Base-by-base conservation (phyloP, 2,113 vertebrate species). In the Nymphicus hollandicus region DNA sequence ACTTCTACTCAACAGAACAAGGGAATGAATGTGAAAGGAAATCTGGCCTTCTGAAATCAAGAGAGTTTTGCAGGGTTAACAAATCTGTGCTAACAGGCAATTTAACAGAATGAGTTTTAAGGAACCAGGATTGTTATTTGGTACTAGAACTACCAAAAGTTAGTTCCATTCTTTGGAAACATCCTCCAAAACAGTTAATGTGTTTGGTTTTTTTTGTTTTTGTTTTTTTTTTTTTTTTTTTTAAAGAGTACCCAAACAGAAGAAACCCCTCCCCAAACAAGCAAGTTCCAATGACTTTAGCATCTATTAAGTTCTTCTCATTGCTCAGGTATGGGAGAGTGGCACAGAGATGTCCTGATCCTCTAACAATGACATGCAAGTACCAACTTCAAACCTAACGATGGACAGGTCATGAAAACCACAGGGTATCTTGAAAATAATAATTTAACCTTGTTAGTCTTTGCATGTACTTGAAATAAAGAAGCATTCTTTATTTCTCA, bases 301-400 rank as follows among this genome's bases (percentile, higher is more conserved):
- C 8, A 11, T 4, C 5, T 10, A 50, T 6, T 8, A 61, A 85
- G 53, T 33, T 64, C 43, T 47, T 60, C 22, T 33, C 27, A 37
- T 41, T 29, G 18, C 43, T 63, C 44, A 5, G 44, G 25, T 41
- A 11, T 1, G 12, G 43, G 9, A 68, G 27, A 20, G 15, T 4
- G 27, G 25, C 20, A 68, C 9, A 7, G 0, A 0, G 22, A 23
- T 53, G 19, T 29, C 33, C 25, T 20, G 33, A 13, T 56, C 72
- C 61, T 27, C 60, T 29, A 52, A 27, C 29, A 65, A 47, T 3
- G 13, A 13, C 47, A 4, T 4, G 4, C 13, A 29, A 44, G 31
- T 9, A 77, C 17, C 68, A 58, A 14, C 22, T 53, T 73, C 39
- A 29, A 60, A 63, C 49, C 27, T 41, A 43, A 56, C 0, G 0